Conservation (phyloP, 1,140 invertebrate species). For the Zaprionus camerounensis region DNA sequence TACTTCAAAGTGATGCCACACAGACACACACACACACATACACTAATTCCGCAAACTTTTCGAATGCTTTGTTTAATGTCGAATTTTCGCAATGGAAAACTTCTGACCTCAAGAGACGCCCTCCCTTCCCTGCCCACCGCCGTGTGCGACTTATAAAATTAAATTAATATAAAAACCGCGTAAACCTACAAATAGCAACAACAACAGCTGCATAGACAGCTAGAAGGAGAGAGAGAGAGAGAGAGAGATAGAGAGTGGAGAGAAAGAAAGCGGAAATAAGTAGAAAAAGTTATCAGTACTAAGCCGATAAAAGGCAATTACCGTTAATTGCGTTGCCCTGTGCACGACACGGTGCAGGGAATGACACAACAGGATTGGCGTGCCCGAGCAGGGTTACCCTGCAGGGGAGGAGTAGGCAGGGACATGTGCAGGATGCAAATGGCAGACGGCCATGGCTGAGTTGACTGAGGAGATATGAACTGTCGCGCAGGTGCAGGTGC, state of each 20-base stretch:
- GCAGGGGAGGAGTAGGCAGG: background rate
- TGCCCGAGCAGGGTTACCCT: slow-evolving; percentile 22
- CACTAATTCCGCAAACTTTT: slow-evolving; percentile 55
- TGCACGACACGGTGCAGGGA: slow-evolving; percentile 42
- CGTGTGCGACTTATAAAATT: slow-evolving; percentile 73
- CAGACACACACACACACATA: slow-evolving; percentile 31
- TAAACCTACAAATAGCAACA: slow-evolving; percentile 74
- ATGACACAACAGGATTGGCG: slow-evolving; percentile 59
- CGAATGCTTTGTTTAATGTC: slow-evolving; percentile 67
- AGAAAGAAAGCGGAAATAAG: slow-evolving; percentile 17
- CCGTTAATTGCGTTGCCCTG: slow-evolving; percentile 81
- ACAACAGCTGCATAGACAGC: slow-evolving; percentile 23
- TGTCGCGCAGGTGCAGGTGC: slow-evolving; percentile 38
- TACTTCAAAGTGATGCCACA: slow-evolving; percentile 68
- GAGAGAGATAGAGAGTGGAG: background rate
- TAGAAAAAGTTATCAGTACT: slow-evolving; percentile 73
- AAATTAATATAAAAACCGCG: slow-evolving; percentile 82
- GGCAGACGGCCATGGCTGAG: slow-evolving; percentile 31
- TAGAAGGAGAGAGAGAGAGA: slow-evolving; percentile 31
- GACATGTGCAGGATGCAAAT: slow-evolving; percentile 74
- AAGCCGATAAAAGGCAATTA: slow-evolving; percentile 83
- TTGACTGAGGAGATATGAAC: slow-evolving; percentile 60
- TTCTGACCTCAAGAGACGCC: slow-evolving; percentile 44
- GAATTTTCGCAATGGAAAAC: slow-evolving; percentile 71
- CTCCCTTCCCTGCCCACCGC: background rate